Evolutionary conservation across 2,113 vertebrate genomes (phyloP).

Genomic region (Bucco capensis): DNA sequence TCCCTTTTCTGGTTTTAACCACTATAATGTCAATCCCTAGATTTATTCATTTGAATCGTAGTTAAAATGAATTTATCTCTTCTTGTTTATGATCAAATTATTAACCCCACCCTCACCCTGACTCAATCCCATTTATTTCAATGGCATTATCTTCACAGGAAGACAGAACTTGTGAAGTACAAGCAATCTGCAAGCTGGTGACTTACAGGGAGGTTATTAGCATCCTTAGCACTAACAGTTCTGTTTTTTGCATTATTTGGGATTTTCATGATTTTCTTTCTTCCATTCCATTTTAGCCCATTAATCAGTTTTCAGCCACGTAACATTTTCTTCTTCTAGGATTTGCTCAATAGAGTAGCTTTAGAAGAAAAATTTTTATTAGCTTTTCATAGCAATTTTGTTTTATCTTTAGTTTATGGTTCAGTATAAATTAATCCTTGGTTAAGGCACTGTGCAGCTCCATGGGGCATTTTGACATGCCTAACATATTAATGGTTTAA

Average conservation of each 20-base stretch:
- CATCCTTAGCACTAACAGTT: not conserved
- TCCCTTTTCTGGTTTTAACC: not conserved
- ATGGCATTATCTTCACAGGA: not conserved
- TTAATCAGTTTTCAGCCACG: not conserved
- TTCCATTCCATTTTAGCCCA: not conserved
- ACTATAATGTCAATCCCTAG: not conserved
- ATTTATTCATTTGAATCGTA: not conserved
- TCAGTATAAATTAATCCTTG: constrained; percentile 32
- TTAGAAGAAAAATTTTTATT: not conserved
- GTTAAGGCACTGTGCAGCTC: constrained; percentile 6
- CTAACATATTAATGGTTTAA: not conserved
- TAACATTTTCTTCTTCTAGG: constrained; percentile 38
- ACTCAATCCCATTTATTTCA: not conserved
- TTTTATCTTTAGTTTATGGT: constrained; percentile 30
- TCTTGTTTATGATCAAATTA: not conserved
- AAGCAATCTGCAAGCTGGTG: not conserved
- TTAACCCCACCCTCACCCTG: not conserved
- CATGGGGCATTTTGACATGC: not conserved
- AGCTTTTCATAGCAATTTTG: constrained; percentile 41
- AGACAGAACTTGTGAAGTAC: not conserved
- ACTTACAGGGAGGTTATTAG: not conserved
- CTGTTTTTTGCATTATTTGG: not conserved
- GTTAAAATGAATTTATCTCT: not conserved
- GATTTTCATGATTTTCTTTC: not conserved
- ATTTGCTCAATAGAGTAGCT: constrained; percentile 11